Base-by-base conservation (phyloP, 2,888 invertebrate genomes). In the Eledone cirrhosa region DNA sequence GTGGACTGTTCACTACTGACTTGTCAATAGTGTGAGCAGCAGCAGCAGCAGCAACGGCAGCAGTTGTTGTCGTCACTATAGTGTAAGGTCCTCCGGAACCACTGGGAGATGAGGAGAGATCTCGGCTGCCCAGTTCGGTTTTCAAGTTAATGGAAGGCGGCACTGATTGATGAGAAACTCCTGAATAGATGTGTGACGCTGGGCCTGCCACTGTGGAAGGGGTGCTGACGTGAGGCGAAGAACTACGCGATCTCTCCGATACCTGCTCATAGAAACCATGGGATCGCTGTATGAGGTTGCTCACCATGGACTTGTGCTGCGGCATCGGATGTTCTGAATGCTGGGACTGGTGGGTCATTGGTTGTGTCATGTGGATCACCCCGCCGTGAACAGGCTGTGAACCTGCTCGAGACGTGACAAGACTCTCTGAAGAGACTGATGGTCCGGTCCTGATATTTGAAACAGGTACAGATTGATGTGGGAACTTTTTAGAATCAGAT, bases 351-450 rank as follows among this genome's bases (percentile, higher is more conserved):
- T 72, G 72, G 1, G 72, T 14, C 41, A 72, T n/a, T 22, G 72
- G 72, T 22, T 72, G 72, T 4, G 72, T 72, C 16, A 72, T 5
- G 24, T 76, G 76, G 47, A 76, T 76, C 76, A 76, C 76, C 22
- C 48, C 48, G 27, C 76, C 76, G n/a, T 72, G 72, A 72, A 72
- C 33, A 22, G 72, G 33, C 19, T 72, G 72, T 16, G 72, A 41
- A 72, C 72, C 31, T 41, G 72, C 33, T 41, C 72, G 72, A 33
- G 72, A 33, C 22, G 72, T n/a, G 41, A 72, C 22, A 31, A 72
- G 41, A 31, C 41, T 72, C 72, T 72, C 72, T 8, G 72, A 72
- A 41, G 72, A 72, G 41, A 24, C 72, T n/a, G 72, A 72, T 22
- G 72, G 33, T 31, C 31, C 72, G 29, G 33, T 72, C 33, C 72